Evolutionary conservation across 2,888 invertebrate genomes (phyloP).

Genomic region (Tuta absoluta): DNA sequence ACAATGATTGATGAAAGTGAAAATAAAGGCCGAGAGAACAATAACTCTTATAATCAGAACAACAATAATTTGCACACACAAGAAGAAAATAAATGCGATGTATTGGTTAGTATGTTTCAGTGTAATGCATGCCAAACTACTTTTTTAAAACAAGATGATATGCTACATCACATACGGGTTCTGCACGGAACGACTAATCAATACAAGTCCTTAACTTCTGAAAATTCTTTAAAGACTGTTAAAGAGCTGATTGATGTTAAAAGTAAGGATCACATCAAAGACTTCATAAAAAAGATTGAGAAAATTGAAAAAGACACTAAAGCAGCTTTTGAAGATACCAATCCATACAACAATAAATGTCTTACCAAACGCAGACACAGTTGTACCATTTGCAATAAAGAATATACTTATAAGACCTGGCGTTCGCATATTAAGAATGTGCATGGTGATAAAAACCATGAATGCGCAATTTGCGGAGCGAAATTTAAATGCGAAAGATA

Average conservation of each 20-base stretch:
- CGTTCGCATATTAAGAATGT: conserved; percentile 1
- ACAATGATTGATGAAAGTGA: background rate
- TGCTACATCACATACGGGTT: conserved; percentile 8
- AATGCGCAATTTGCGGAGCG: background rate
- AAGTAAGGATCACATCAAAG: background rate
- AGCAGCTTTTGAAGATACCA: background rate
- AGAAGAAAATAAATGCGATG: background rate
- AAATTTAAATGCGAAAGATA: conserved; percentile 37
- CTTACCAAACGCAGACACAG: background rate
- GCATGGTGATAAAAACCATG: background rate
- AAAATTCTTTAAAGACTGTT: background rate
- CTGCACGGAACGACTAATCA: background rate
- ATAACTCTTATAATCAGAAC: background rate
- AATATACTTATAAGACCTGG: background rate
- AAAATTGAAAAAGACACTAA: background rate
- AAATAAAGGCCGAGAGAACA: background rate
- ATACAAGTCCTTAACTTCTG: background rate
- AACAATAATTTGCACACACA: background rate
- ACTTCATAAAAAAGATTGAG: background rate
- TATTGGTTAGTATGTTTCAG: background rate
- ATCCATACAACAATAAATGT: background rate
- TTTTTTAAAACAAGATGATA: background rate
- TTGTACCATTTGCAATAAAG: conserved; percentile 14
- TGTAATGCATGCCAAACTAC: background rate
- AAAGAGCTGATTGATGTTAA: background rate